Base-by-base conservation (phyloP, 2,888 invertebrate species). In the Drosophila prolongata region DNA sequence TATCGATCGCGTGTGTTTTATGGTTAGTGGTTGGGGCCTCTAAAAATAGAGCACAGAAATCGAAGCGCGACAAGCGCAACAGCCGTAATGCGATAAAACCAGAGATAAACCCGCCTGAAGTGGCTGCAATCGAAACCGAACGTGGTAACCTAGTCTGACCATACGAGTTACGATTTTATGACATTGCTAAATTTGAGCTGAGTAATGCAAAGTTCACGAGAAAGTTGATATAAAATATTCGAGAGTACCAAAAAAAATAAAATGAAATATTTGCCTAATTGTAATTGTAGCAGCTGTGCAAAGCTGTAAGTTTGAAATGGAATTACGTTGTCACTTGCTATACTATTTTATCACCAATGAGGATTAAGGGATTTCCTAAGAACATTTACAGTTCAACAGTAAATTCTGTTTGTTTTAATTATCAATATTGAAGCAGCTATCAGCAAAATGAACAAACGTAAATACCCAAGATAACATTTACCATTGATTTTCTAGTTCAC, bases 1-100 rank as follows among this genome's bases (percentile, higher is more conserved):
- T 52, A 60, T 67, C 57, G 55, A 80, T 78, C 70, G 57, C 49
- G 69, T 71, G 62, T 65, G 69, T 68, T 80, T 84, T 81, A 77
- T 70, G 60, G 52, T 50, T 73, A n/a, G 46, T 49, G 49, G 69
- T 81, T 74, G 77, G 57, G 72, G 70, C 66, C 79, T 60, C 16
- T 50, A 55, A 64, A 86, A 86, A 87, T 77, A 75, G 72, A 50
- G 59, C 44, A 54, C 35, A 54, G 42, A 67, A 66, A 66, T 66
- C 68, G 65, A 58, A 61, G 56, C 64, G 56, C 40, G n/a, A 72
- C 61, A 80, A 72, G 56, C 44, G 44, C 68, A 60, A 67, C 24
- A 61, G 47, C 56, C 68, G 56, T 50, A 50, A 65, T 65, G 49
- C 34, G 71, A 71, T 62, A 58, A 43, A 34, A 8, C 53, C 38